Percentiles rank a stretch among this genome's conserved stretches.
Evolutionary conservation across 1,140 invertebrate species (phyloP).

Genomic region (Drepana arcuata): DNA sequence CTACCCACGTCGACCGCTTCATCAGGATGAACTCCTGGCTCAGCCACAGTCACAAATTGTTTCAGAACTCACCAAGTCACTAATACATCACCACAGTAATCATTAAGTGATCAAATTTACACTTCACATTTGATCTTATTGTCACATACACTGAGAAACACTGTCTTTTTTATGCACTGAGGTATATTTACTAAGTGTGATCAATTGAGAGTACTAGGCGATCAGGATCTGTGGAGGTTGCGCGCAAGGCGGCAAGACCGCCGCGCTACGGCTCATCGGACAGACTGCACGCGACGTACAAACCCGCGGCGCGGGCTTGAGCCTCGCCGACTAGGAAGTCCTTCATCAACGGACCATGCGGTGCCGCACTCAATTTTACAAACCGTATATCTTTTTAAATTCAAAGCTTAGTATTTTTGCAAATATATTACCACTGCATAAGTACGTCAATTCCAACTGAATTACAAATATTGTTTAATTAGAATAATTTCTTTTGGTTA

Average conservation of each 20-base stretch:
- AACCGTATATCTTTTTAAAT: too few relatives aligned
- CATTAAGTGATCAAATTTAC: conserved; percentile 11
- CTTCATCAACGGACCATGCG: too few relatives aligned
- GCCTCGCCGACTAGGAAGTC: conserved; percentile 1
- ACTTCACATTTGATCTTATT: conserved; percentile 14
- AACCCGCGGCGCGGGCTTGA: conserved; percentile 16
- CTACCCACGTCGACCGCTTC: conserved; percentile 71
- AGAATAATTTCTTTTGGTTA: too few relatives aligned
- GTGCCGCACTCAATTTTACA: too few relatives aligned
- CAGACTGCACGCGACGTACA: conserved; percentile 43
- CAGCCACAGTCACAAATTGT: too few relatives aligned
- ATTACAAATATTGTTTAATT: too few relatives aligned
- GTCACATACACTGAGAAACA: conserved; percentile 15
- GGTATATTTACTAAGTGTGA: too few relatives aligned
- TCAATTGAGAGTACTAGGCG: conserved; percentile 25
- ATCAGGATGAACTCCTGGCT: conserved; percentile 46
- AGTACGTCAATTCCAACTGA: too few relatives aligned
- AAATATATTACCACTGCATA: too few relatives aligned
- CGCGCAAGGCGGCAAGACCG: conserved; percentile 59
- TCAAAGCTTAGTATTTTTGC: too few relatives aligned
- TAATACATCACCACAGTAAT: conserved; percentile 23
- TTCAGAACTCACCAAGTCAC: conserved; percentile 23
- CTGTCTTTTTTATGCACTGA: neutral
- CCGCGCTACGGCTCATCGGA: conserved; percentile 64
- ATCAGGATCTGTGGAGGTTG: conserved; percentile 25